These are phyloP conservation scores for Cyphomyrus plagiostoma DNA, from an alignment of 2,113 vertebrate genomes.

Conservation along the genomic window DNA sequence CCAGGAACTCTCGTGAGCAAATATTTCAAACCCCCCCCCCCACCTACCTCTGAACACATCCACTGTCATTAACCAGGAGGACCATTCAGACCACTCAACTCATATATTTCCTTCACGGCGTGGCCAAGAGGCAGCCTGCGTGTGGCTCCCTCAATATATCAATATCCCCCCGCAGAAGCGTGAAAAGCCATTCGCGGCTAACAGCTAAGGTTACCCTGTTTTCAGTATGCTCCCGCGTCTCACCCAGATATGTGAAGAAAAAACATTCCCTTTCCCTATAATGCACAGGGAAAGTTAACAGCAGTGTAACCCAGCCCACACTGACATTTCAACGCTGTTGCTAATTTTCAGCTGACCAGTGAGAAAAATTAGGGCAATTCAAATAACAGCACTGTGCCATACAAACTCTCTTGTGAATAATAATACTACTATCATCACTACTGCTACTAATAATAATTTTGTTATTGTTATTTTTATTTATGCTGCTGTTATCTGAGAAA, in stretches of 20 bases:
- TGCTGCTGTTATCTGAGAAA: neutral
- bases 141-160: slow-evolving; percentile 56
- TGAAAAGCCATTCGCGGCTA: slow-evolving; percentile 51
- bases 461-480: neutral
- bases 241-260: neutral
- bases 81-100: slow-evolving; percentile 44
- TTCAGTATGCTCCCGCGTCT: neutral
- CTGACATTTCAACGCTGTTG: neutral
- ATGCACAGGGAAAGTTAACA: neutral
- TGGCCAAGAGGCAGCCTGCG: slow-evolving; percentile 52
- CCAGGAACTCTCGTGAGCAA: slow-evolving; percentile 36
- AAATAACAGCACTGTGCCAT: neutral
- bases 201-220: slow-evolving; percentile 48
- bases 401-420: neutral
- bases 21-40: slow-evolving; percentile 26
- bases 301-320: neutral
- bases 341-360: neutral
- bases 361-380: neutral
- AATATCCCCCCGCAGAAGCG: slow-evolving; percentile 61
- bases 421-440: neutral
- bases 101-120: slow-evolving; percentile 42
- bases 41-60: slow-evolving; percentile 35
- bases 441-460: neutral
- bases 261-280: neutral
- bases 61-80: slow-evolving; percentile 63